A percentile compares a stretch with the other conserved stretches of the same genome.
phyloP scores from a whole-genome alignment of 2,888 invertebrate species.

The Lepeophtheirus nordmannii region DNA sequence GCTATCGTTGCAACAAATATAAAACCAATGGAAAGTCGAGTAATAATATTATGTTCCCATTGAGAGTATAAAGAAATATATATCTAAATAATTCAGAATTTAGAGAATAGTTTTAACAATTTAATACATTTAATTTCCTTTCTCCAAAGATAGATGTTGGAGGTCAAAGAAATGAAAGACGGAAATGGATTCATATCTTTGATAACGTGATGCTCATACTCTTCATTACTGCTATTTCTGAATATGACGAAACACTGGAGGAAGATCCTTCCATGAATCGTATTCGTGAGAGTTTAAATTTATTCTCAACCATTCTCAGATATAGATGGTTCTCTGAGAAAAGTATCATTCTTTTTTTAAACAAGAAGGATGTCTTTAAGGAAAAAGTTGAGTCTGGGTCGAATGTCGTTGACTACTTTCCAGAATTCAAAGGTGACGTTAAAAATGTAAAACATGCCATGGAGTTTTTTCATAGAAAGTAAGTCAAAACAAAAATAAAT shows the following conservation, averaged over 20 bases:
- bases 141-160: conserved; percentile 21
- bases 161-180: conserved; percentile 19
- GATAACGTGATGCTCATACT: conserved; percentile 18
- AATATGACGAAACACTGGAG: conserved; percentile 19
- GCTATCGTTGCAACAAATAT: no score
- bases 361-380: conserved; percentile 13
- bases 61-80: no score
- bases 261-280: conserved; percentile 17
- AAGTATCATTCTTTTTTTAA: conserved; percentile 17
- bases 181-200: conserved; percentile 24
- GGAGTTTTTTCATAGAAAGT: conserved; percentile 12
- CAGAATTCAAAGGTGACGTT: conserved; percentile 8
- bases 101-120: no score
- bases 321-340: conserved; percentile 9
- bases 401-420: conserved; percentile 6
- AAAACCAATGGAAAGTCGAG: no score
- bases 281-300: conserved; percentile 15
- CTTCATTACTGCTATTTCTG: conserved; percentile 20
- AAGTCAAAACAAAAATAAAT: background rate
- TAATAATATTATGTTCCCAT: no score
- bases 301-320: conserved; percentile 16
- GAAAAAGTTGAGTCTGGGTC: conserved; percentile 7
- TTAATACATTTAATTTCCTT: background rate
- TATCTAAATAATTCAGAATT: no score
- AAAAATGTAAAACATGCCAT: background rate